Percentiles rank a stretch among this genome's conserved stretches.
These are phyloP conservation scores for Bombus waltoni DNA, from an alignment of 1,140 invertebrate species.

Conservation along the genomic window DNA sequence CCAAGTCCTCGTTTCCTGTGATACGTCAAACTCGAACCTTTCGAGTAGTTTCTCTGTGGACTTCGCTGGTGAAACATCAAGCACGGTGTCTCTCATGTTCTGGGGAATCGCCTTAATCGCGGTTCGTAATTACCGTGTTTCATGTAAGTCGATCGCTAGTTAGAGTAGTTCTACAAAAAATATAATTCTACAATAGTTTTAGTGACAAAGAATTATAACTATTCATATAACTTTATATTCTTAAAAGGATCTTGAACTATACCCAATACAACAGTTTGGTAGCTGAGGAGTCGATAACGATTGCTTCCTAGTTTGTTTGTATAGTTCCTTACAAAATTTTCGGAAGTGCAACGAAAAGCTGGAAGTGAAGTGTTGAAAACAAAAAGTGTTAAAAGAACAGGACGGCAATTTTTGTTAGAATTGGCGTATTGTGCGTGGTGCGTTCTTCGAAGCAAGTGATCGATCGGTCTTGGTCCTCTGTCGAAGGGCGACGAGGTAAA, in stretches of 20 bases:
- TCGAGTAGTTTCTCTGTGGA: constrained; percentile 32
- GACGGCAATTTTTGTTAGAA: neutral
- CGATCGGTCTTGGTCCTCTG: constrained; percentile 36
- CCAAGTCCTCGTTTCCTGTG: constrained; percentile 22
- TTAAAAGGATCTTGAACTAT: neutral
- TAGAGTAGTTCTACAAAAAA: neutral
- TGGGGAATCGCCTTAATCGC: neutral
- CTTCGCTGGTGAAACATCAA: neutral
- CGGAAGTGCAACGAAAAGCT: neutral
- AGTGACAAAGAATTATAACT: neutral
- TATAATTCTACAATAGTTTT: neutral
- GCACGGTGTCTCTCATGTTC: neutral
- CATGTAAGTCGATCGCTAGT: neutral
- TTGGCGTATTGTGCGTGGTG: neutral
- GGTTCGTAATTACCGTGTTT: neutral
- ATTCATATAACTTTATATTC: neutral
- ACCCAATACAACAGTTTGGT: too few species aligned
- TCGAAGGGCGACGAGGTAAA: constrained; percentile 39
- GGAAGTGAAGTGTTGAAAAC: neutral
- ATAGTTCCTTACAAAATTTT: neutral
- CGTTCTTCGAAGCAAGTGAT: constrained; percentile 25
- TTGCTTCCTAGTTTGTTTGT: neutral
- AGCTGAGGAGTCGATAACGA: neutral
- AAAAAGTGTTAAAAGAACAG: neutral
- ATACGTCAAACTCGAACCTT: constrained; percentile 27